Conservation (phyloP, 2,888 invertebrate genomes). For the Zhengitettix transpicula region DNA sequence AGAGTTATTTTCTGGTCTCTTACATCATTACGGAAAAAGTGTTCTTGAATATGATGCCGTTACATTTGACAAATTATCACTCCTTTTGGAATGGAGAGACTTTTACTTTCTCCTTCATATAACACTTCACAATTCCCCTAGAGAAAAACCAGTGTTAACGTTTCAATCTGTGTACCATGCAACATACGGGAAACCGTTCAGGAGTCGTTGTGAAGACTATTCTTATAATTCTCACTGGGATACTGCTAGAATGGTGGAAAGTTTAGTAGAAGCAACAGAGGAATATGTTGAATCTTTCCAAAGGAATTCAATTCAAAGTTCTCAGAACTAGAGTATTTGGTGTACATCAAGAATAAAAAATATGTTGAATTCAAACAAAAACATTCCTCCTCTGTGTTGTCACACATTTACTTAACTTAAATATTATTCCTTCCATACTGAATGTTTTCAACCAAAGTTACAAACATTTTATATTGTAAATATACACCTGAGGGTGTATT, state of each 20-base stretch:
- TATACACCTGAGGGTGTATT: too few relatives aligned
- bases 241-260: conserved; percentile 20
- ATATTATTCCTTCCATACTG: too few relatives aligned
- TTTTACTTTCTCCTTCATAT: conserved; percentile 45
- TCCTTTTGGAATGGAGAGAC: conserved; percentile 42
- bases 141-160: conserved; percentile 22
- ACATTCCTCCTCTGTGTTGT: too few relatives aligned
- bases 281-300: conserved; percentile 5
- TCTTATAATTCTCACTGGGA: conserved; percentile 22
- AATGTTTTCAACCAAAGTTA: too few relatives aligned
- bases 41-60: conserved; percentile 33
- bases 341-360: too few relatives aligned
- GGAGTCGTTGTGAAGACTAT: conserved; percentile 15
- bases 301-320: conserved; percentile 3
- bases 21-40: conserved; percentile 25
- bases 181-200: conserved; percentile 20
- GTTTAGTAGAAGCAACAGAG: conserved; percentile 12
- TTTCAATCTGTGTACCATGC: conserved; percentile 27
- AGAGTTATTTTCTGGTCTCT: conserved; percentile 28
- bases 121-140: conserved; percentile 25
- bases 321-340: background rate
- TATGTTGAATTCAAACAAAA: too few relatives aligned
- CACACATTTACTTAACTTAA: too few relatives aligned
- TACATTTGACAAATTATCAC: conserved; percentile 30
- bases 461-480: too few relatives aligned